phyloP scores from a whole-genome alignment of 2,888 invertebrate genomes.

The Scaeva pyrastri region DNA sequence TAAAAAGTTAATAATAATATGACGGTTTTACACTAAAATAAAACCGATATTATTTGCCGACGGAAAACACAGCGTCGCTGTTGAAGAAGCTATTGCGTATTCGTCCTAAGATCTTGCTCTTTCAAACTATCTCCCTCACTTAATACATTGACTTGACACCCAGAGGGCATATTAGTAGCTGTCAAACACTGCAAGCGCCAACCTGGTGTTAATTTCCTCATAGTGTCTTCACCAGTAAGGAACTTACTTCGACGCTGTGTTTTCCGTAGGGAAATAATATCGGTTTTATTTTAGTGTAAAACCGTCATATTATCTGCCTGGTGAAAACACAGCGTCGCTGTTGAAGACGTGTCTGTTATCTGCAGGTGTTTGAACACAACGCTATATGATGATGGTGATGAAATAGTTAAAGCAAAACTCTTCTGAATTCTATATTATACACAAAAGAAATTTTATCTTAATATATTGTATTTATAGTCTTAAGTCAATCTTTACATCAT shows the following conservation, averaged over 20 bases:
- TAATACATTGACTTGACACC: no score
- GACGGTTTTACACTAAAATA: no score
- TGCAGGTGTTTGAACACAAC: conserved; percentile 41
- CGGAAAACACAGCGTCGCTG: conserved; percentile 4
- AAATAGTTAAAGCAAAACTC: not conserved
- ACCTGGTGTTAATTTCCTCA: no score
- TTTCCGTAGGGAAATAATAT: conserved; percentile 30
- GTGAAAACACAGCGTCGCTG: conserved; percentile 17
- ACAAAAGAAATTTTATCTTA: not conserved
- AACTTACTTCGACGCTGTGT: conserved; percentile 17
- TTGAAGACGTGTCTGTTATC: conserved; percentile 44
- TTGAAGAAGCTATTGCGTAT: conserved; percentile 1
- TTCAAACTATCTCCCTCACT: no score
- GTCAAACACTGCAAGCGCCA: not conserved
- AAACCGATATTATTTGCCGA: no score
- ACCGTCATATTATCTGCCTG: not conserved
- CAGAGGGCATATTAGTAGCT: not conserved
- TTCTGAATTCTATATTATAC: not conserved
- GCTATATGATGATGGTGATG: conserved; percentile 39
- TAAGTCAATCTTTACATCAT: not conserved
- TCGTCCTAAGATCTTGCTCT: not conserved
- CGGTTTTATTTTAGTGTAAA: conserved; percentile 32
- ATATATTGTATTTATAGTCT: not conserved
- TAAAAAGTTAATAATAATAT: no score
- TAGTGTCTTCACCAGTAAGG: not conserved